phyloP scores from a whole-genome alignment of 2,888 invertebrate species.

The Tetramorium bicarinatum region DNA sequence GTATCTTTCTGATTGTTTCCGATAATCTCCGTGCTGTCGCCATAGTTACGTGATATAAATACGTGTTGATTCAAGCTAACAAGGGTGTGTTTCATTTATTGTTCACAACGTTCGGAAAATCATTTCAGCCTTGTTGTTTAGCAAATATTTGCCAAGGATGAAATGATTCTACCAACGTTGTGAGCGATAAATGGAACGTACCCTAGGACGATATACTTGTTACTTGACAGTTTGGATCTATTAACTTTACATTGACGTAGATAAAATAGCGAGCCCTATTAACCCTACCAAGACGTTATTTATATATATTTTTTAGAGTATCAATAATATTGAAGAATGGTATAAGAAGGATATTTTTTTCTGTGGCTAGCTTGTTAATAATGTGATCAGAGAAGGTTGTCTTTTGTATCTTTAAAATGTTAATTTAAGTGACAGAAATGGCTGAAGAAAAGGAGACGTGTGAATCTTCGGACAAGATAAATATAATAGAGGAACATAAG shows the following conservation, averaged over 20 bases:
- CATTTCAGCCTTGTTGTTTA: too few species aligned
- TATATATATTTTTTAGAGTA: background rate
- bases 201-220: background rate
- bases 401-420: background rate
- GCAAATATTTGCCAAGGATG: too few species aligned
- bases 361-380: background rate
- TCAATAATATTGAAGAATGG: background rate
- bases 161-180: too few species aligned
- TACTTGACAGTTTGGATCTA: constrained; percentile 22
- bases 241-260: background rate
- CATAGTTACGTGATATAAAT: constrained; percentile 47
- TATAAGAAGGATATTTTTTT: background rate
- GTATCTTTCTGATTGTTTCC: background rate
- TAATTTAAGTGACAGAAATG: constrained; percentile 25
- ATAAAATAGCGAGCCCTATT: background rate
- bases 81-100: too few species aligned
- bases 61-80: background rate
- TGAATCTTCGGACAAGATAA: background rate
- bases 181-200: too few species aligned
- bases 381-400: background rate
- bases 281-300: background rate
- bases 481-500: background rate
- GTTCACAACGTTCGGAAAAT: too few species aligned
- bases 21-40: background rate
- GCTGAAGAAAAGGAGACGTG: constrained; percentile 11